A percentile compares a stretch with the other conserved stretches of the same genome.
Conservation (phyloP, 1,140 invertebrate genomes). For the Scaptomyza montana region DNA sequence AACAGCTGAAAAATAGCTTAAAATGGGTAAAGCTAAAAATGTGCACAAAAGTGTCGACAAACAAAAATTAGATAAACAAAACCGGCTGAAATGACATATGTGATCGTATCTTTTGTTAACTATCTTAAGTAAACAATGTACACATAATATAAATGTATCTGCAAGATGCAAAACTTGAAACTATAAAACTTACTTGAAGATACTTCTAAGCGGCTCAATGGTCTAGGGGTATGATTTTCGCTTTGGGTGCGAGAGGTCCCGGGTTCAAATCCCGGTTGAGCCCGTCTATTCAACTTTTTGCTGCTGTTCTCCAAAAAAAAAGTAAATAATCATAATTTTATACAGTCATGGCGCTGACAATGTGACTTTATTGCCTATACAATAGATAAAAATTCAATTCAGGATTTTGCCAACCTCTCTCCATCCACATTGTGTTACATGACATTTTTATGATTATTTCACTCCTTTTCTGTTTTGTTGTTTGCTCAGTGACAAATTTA, state of each 20-base stretch:
- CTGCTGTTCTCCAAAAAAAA: conserved; percentile 4
- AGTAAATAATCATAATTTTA: conserved; percentile 69
- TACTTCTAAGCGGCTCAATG: conserved; percentile 88
- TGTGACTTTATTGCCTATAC: conserved; percentile 81
- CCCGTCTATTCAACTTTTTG: conserved; percentile 37
- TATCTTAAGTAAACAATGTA: not conserved
- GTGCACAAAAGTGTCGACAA: not conserved
- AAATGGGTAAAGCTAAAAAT: not conserved
- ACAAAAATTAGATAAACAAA: conserved; percentile 3
- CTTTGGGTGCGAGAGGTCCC: conserved; percentile 93
- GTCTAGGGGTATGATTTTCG: conserved; percentile 89
- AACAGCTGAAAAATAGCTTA: conserved; percentile 7
- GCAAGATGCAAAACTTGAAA: conserved; percentile 12
- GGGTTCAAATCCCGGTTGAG: conserved; percentile 90
- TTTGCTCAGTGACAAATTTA: conserved; percentile 74
- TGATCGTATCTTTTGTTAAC: conserved; percentile 5
- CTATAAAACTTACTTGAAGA: conserved; percentile 7
- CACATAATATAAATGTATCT: conserved; percentile 12
- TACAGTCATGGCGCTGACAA: conserved; percentile 55
- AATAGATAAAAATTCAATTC: conserved; percentile 83
- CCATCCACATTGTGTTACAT: conserved; percentile 14
- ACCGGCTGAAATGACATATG: not conserved
- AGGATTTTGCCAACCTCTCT: conserved; percentile 53
- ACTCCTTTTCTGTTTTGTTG: conserved; percentile 66
- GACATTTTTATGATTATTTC: conserved; percentile 83